Evolutionary conservation across 2,797 vertebrate species (phyloP).

Genomic region (Enteromius trimaculatus): DNA sequence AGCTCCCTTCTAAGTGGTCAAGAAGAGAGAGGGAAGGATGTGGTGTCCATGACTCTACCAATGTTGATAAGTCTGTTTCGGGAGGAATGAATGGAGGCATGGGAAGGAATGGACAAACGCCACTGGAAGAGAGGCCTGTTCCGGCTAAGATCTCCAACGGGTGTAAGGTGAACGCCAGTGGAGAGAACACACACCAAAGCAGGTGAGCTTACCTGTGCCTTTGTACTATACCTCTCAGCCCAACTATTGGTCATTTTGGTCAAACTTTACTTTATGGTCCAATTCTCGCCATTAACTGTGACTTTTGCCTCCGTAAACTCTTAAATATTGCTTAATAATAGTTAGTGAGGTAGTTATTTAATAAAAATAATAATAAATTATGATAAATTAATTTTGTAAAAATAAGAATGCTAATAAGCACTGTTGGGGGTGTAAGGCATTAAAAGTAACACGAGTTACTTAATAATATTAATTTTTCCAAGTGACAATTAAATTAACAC

Average conservation of each 20-base stretch:
- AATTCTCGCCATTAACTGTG: no score
- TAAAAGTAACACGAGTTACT: no score
- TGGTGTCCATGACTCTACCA: conserved; percentile 40
- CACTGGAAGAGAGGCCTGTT: conserved; percentile 34
- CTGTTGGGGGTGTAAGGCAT: no score
- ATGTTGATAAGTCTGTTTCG: conserved; percentile 49
- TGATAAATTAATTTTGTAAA: no score
- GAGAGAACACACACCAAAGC: conserved; percentile 60
- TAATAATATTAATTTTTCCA: no score
- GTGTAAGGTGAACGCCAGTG: conserved; percentile 57
- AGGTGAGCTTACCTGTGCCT: conserved; percentile 68
- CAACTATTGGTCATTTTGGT: background rate
- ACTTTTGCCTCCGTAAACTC: no score
- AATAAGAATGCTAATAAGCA: no score
- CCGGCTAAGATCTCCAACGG: conserved; percentile 69
- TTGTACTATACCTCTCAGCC: background rate
- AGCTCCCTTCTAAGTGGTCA: conserved; percentile 74
- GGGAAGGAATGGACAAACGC: conserved; percentile 5
- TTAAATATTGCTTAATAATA: no score
- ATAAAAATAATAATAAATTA: no score
- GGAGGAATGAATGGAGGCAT: conserved; percentile 64
- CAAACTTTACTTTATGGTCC: no score
- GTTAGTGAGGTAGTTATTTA: no score
- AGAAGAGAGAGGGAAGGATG: conserved; percentile 68
- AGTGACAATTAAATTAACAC: no score